Evolutionary conservation across 2,113 vertebrate genomes (phyloP).

Genomic region (Ondatra zibethicus): DNA sequence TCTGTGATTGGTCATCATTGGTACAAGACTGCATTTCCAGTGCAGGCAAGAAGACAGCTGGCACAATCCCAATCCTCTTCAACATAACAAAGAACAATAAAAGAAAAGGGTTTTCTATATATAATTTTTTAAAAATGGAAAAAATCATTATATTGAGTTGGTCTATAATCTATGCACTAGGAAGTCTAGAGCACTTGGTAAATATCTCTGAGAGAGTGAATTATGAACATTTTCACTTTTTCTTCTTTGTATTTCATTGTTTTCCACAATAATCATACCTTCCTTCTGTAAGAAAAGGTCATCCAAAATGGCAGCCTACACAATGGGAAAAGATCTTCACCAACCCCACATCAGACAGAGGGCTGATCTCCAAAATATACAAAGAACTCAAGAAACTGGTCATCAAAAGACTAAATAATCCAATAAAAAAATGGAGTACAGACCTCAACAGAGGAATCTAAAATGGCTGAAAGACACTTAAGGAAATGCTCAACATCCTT

Average conservation of each 20-base stretch:
- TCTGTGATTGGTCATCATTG: rapidly evolving
- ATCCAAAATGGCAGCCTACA: too few relatives aligned
- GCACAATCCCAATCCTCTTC: too few relatives aligned
- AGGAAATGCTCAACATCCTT: too few relatives aligned
- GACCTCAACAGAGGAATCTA: too few relatives aligned
- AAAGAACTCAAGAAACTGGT: too few relatives aligned
- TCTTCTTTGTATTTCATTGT: not conserved
- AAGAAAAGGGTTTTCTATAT: not conserved
- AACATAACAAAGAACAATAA: not conserved
- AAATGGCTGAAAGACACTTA: too few relatives aligned
- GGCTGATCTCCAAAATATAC: too few relatives aligned
- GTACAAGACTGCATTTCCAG: not conserved
- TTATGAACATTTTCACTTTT: not conserved
- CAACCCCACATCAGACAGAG: too few relatives aligned
- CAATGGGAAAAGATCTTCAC: too few relatives aligned
- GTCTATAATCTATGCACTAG: not conserved
- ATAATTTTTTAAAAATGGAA: not conserved
- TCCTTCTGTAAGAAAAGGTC: not conserved
- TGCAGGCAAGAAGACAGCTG: not conserved
- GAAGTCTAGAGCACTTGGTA: not conserved
- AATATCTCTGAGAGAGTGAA: not conserved
- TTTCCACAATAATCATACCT: not conserved
- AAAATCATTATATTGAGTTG: not conserved
- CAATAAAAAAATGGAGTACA: too few relatives aligned
- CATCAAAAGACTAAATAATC: too few relatives aligned